Percentiles rank a stretch among this genome's conserved stretches.
phyloP scores from a whole-genome alignment of 2,888 invertebrate genomes.

The Drosophila eohydei region DNA sequence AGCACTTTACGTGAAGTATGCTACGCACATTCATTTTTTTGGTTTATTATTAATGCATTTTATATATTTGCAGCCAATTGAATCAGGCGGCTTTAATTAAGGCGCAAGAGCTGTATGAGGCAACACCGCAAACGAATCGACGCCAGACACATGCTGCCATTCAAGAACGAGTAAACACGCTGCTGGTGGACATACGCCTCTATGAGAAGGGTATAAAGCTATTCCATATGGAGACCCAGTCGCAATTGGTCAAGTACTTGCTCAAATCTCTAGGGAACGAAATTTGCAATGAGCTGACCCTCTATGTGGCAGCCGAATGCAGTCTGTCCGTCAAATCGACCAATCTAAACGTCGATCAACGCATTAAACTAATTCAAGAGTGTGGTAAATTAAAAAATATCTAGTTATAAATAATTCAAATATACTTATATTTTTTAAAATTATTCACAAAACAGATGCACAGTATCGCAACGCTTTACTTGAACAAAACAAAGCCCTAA shows the following conservation, averaged over 20 bases:
- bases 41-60: background rate
- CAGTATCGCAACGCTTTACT: conserved; percentile 89
- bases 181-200: conserved; percentile 90
- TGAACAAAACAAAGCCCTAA: conserved; percentile 89
- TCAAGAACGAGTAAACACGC: conserved; percentile 92
- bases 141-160: conserved; percentile 92
- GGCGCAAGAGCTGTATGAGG: conserved; percentile 91
- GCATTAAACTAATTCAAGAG: conserved; percentile 89
- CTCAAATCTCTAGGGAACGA: conserved; percentile 94
- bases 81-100: conserved; percentile 89
- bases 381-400: conserved; percentile 71
- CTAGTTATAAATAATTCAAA: too few relatives aligned
- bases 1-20: conserved; percentile 88
- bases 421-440: background rate
- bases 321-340: conserved; percentile 87
- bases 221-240: conserved; percentile 88
- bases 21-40: background rate
- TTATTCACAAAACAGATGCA: conserved; percentile 84
- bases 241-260: conserved; percentile 91
- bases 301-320: conserved; percentile 91
- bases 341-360: conserved; percentile 87
- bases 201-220: conserved; percentile 92
- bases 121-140: conserved; percentile 89
- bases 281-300: conserved; percentile 91
- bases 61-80: conserved; percentile 85